A percentile compares a stretch with the other conserved stretches of the same genome.
phyloP scores from a whole-genome alignment of 2,113 vertebrate genomes.

The Zingel zingel region DNA sequence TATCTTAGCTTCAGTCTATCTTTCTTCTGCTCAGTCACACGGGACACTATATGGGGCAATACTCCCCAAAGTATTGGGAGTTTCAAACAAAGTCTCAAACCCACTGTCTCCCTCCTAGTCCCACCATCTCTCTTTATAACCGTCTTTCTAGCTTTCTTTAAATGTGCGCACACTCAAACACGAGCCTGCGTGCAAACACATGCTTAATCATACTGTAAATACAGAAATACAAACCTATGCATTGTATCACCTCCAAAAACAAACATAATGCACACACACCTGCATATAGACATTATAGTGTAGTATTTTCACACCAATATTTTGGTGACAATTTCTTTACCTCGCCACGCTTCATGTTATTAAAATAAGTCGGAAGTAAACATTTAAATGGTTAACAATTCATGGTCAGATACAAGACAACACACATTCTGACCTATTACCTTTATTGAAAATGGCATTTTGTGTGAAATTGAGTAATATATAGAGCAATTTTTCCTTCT shows the following conservation, averaged over 20 bases:
- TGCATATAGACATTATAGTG: not conserved
- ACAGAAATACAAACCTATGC: constrained; percentile 46
- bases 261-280: constrained; percentile 34
- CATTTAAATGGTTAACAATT: constrained; percentile 10
- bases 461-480: constrained; percentile 15
- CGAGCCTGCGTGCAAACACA: not conserved
- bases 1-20: constrained; percentile 59
- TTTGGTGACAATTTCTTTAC: not conserved
- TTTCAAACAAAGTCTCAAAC: constrained; percentile 76
- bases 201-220: constrained; percentile 36
- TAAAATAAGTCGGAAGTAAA: not conserved
- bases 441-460: not conserved
- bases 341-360: not conserved
- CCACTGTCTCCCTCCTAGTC: constrained; percentile 49
- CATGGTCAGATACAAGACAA: not conserved
- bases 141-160: constrained; percentile 59
- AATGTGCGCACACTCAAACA: constrained; percentile 43
- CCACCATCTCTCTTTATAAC: constrained; percentile 61
- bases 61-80: constrained; percentile 78
- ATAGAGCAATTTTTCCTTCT: not conserved
- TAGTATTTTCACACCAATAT: not conserved
- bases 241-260: constrained; percentile 28
- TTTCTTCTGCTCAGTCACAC: constrained; percentile 75
- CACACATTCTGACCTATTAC: not conserved
- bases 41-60: constrained; percentile 75